A percentile compares a stretch with the other conserved stretches of the same genome.
phyloP scores from a whole-genome alignment of 2,797 vertebrate species.

The Gallinago solitaria region DNA sequence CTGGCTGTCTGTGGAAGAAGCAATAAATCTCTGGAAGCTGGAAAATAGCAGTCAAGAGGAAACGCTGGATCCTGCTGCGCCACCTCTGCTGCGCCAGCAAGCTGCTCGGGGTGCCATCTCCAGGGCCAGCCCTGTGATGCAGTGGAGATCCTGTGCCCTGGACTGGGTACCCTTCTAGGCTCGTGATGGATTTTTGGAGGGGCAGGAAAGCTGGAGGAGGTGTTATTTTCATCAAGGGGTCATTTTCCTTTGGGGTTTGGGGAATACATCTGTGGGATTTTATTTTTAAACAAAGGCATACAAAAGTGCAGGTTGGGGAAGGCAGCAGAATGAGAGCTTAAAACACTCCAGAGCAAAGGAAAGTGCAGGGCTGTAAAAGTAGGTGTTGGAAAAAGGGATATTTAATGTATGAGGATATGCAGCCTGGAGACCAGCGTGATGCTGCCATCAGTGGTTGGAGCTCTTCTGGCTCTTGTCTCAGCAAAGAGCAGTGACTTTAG shows the following conservation, averaged over 20 bases:
- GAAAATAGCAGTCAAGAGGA: constrained; percentile 30
- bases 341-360: background rate
- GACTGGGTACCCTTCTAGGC: background rate
- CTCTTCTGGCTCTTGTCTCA: background rate
- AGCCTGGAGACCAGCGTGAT: accelerated
- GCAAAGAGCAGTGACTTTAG: background rate
- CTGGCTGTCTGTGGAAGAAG: constrained; percentile 34
- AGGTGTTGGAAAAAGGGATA: background rate
- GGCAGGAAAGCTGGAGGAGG: background rate
- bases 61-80: accelerated
- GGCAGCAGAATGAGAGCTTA: background rate
- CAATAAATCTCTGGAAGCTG: constrained; percentile 58
- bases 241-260: background rate
- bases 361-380: background rate
- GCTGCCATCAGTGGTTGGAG: accelerated
- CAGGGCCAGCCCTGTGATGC: background rate
- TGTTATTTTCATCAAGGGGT: background rate
- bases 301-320: background rate
- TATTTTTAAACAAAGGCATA: background rate
- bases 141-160: accelerated
- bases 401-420: background rate
- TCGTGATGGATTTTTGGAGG: background rate
- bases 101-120: accelerated
- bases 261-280: background rate
- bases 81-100: background rate